A percentile compares a stretch with the other conserved stretches of the same genome.
Evolutionary conservation across 2,888 invertebrate species (phyloP).

Genomic region (Gonocerus acuteangulatus): DNA sequence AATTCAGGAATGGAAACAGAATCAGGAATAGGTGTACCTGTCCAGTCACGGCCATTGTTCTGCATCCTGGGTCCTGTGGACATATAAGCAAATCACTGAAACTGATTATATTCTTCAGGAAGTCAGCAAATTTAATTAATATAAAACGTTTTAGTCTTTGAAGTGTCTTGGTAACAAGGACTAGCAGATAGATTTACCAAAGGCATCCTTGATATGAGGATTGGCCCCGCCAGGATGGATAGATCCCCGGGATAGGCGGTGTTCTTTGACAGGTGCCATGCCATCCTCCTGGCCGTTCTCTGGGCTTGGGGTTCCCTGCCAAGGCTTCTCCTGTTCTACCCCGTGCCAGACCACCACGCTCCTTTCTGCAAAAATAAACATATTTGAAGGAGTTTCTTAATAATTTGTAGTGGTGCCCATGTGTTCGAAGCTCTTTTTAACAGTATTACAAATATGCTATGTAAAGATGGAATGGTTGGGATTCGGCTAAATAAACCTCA

Average conservation of each 20-base stretch:
- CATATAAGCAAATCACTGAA: too few relatives aligned
- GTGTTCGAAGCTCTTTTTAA: too few relatives aligned
- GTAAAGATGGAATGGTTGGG: too few relatives aligned
- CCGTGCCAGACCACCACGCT: constrained; percentile 31
- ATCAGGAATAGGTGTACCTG: constrained; percentile 30
- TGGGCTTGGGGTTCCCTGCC: constrained; percentile 18
- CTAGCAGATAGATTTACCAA: too few relatives aligned
- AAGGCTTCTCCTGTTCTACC: constrained; percentile 27
- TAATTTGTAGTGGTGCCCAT: too few relatives aligned
- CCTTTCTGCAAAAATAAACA: constrained; percentile 28
- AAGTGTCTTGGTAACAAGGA: too few relatives aligned
- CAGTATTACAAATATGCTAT: too few relatives aligned
- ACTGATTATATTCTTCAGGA: too few relatives aligned
- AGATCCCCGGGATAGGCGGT: constrained; percentile 30
- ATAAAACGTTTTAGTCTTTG: too few relatives aligned
- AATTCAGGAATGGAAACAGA: constrained; percentile 31
- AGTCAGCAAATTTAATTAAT: too few relatives aligned
- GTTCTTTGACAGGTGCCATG: constrained; percentile 28
- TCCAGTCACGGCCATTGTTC: constrained; percentile 23
- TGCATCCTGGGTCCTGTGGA: constrained; percentile 19
- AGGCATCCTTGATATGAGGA: constrained; percentile 33
- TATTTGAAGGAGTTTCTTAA: too few relatives aligned
- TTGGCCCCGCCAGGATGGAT: constrained; percentile 32
- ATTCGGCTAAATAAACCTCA: too few relatives aligned
- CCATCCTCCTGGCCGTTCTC: constrained; percentile 23